Evolutionary conservation across 2,797 vertebrate species (phyloP).

Genomic region (Darevskia nairensis): DNA sequence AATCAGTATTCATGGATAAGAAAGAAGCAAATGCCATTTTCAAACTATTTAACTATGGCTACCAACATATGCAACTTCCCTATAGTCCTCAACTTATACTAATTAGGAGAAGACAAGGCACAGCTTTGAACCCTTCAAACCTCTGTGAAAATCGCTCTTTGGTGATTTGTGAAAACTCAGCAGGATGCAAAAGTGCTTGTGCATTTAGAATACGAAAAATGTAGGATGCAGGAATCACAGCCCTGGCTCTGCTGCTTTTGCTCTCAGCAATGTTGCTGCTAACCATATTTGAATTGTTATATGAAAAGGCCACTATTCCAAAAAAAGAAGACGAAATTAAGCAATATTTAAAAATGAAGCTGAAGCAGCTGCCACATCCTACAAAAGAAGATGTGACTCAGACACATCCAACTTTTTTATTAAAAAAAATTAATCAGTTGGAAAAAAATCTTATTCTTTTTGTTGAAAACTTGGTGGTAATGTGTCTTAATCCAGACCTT

Average conservation of each 20-base stretch:
- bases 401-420: neutral
- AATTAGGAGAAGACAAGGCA: neutral
- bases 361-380: neutral
- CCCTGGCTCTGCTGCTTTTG: neutral
- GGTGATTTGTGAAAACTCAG: neutral
- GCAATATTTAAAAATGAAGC: neutral
- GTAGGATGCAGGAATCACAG: neutral
- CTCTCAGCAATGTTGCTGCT: neutral
- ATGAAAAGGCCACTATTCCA: neutral
- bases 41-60: accelerated
- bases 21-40: neutral
- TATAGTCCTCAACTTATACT: neutral
- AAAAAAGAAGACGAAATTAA: neutral
- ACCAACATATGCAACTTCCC: slow-evolving; percentile 31
- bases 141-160: neutral
- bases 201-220: neutral
- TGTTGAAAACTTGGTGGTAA: slow-evolving; percentile 79
- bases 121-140: neutral
- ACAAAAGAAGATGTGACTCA: neutral
- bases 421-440: neutral
- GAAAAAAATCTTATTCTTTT: slow-evolving; percentile 52
- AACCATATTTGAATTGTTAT: neutral
- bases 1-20: neutral
- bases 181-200: neutral
- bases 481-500: slow-evolving; percentile 66